phyloP scores from a whole-genome alignment of 1,140 invertebrate genomes.

The Cotesia glomerata region DNA sequence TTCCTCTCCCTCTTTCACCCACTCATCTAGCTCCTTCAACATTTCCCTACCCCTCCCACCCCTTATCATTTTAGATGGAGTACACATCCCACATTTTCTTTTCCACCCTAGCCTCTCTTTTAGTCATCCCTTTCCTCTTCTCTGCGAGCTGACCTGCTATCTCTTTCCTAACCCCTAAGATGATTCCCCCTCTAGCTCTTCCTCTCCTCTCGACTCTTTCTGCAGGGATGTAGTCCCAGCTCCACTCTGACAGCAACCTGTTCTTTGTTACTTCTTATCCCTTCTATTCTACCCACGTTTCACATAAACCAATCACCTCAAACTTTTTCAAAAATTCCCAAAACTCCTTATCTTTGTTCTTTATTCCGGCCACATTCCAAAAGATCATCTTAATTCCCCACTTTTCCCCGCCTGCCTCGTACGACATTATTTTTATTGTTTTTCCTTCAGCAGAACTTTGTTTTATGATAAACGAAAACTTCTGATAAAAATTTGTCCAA shows the following conservation, averaged over 20 bases:
- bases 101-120: neutral
- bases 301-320: slow-evolving; percentile 27
- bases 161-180: slow-evolving; percentile 21
- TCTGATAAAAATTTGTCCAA: no score
- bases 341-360: slow-evolving; percentile 28
- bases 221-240: slow-evolving; percentile 20
- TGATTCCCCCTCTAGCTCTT: slow-evolving; percentile 28
- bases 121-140: neutral
- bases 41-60: neutral
- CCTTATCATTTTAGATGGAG: neutral
- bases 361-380: slow-evolving; percentile 31
- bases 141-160: neutral
- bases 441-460: no score
- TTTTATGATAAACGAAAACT: no score
- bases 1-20: neutral
- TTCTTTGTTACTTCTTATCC: slow-evolving; percentile 18
- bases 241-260: slow-evolving; percentile 3
- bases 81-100: neutral
- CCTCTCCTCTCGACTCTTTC: slow-evolving; percentile 24
- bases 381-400: neutral
- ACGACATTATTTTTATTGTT: no score
- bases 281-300: slow-evolving; percentile 35
- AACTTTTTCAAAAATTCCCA: slow-evolving; percentile 26
- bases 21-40: neutral
- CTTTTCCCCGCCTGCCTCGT: no score